These are phyloP conservation scores for Drosophila kuntzei DNA, from an alignment of 2,888 invertebrate species.

Conservation along the genomic window DNA sequence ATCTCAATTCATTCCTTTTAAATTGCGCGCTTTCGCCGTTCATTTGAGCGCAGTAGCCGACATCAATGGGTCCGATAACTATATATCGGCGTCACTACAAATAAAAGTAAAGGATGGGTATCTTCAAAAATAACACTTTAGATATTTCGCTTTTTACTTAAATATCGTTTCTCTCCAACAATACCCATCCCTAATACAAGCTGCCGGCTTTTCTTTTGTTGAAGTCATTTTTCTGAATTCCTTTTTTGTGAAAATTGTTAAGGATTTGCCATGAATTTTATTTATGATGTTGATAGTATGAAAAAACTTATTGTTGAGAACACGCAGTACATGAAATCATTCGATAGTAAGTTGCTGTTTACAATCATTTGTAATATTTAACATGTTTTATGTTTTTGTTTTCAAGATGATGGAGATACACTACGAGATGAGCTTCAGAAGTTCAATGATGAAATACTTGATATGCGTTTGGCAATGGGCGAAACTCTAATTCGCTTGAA, in stretches of 20 bases:
- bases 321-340: slow-evolving; percentile 22
- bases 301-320: slow-evolving; percentile 34
- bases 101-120: background rate
- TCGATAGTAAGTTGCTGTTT: slow-evolving; percentile 17
- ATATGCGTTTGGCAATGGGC: slow-evolving; percentile 18
- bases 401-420: background rate
- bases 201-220: background rate
- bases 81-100: background rate
- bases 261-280: slow-evolving; percentile 20
- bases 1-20: background rate
- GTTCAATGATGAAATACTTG: slow-evolving; percentile 1
- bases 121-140: no score
- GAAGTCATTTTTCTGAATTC: background rate
- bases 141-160: no score
- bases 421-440: slow-evolving; percentile 3
- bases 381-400: no score
- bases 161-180: background rate
- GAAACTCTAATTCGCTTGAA: slow-evolving; percentile 19
- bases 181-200: background rate
- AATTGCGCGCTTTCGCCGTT: background rate
- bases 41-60: background rate
- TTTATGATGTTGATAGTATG: slow-evolving; percentile 3
- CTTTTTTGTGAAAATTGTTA: background rate
- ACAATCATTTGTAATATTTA: background rate
- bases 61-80: background rate